Base-by-base conservation (phyloP, 2,797 vertebrate species). In the Spinus pinus region DNA sequence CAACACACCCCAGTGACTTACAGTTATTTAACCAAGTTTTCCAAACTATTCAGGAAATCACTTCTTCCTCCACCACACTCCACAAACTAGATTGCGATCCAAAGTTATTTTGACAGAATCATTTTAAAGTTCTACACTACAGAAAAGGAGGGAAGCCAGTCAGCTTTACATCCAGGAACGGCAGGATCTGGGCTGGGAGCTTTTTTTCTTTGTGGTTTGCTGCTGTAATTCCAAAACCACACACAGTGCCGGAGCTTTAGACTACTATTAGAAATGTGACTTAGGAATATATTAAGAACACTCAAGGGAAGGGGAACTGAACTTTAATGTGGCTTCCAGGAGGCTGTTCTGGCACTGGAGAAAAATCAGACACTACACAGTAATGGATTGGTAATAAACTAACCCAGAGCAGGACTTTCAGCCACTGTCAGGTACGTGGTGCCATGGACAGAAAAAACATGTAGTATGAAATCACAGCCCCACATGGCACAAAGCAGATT, bases 171-270 rank as follows among this genome's bases (percentile, higher is more conserved):
- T 50, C 22, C 90, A 95, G 92, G 85, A 97, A 96, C 56, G 93
- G 93, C 66, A 95, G 78, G 92, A 78, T 71, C 87, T 75, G 87
- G 44, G 90, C 84, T 87, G 28, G 30, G 78, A 86, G 87, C 78
- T 89, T 96, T 89, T 75, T 83, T 86, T 82, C 92, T 96, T 94
- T 94, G 93, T 25, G 94, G 93, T 95, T 96, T 94, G 82, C 92
- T 94, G 95, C 75, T 94, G 5, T 95, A 96, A 97, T 97, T 97
- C 96, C 92, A 94, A 98, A 97, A 94, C 91, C 97, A 95, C 94
- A 94, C 93, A 93, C 82, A 67, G 88, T 0, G 85, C 67, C 8
- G 11, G 83, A 96, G 84, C 74, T 81, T 95, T 24, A 88, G 93
- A 84, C 95, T 94, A 81, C 89, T 96, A 85, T 88, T 97, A 97